Evolutionary conservation across 2,113 vertebrate species (phyloP).

Genomic region (Phylloscopus trochiloides): DNA sequence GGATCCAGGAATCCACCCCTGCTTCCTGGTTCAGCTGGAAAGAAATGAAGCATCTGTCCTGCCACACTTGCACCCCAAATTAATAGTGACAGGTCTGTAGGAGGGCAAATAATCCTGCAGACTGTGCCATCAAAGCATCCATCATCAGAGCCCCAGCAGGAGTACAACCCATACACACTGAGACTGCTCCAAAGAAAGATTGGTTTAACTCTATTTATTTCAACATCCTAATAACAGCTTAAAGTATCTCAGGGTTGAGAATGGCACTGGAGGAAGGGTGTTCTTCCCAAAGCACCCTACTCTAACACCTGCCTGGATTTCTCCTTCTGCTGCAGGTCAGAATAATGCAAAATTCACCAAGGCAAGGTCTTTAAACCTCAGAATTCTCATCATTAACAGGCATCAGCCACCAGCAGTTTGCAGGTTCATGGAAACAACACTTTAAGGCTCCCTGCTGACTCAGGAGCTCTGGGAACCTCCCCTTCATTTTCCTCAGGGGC

Average conservation of each 20-base stretch:
- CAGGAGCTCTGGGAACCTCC: neutral
- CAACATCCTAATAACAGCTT: neutral
- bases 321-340: neutral
- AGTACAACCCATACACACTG: neutral
- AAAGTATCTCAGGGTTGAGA: neutral
- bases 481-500: neutral
- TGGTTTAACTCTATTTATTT: neutral
- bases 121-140: neutral
- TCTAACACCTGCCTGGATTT: neutral
- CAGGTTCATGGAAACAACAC: neutral
- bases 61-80: neutral
- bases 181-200: neutral
- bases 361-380: neutral
- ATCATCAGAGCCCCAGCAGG: neutral
- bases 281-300: neutral
- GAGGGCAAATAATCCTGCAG: neutral
- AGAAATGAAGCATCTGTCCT: neutral
- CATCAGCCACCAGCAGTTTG: neutral
- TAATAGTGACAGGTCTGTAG: neutral
- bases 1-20: fast-evolving
- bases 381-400: neutral
- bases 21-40: neutral
- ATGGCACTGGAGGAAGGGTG: fast-evolving
- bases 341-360: neutral
- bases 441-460: neutral